Evolutionary conservation across 2,113 vertebrate species (phyloP).

Genomic region (Ammodytes dubius): DNA sequence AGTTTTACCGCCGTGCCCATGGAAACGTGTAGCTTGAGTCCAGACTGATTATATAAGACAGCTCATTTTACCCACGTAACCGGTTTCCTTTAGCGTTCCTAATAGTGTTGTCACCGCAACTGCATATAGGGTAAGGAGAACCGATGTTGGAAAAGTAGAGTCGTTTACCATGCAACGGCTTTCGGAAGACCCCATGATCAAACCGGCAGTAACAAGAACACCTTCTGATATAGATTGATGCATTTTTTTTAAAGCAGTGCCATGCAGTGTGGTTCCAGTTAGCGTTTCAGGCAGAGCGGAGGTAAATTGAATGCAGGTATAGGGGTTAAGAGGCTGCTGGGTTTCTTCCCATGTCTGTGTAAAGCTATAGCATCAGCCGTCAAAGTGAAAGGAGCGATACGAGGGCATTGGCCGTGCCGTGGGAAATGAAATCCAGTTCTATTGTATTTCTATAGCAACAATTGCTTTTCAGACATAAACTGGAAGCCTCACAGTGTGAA

Average conservation of each 20-base stretch:
- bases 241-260: background rate
- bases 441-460: slow-evolving; percentile 28
- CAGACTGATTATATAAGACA: slow-evolving; percentile 20
- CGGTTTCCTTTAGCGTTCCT: background rate
- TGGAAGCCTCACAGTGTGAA: slow-evolving; percentile 43
- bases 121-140: slow-evolving; percentile 2
- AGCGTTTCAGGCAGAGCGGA: slow-evolving; percentile 29
- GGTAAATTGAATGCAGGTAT: slow-evolving; percentile 59
- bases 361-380: slow-evolving; percentile 56
- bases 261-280: slow-evolving; percentile 5
- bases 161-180: background rate
- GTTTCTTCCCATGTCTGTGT: slow-evolving; percentile 53
- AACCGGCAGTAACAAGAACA: background rate
- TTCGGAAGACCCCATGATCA: background rate
- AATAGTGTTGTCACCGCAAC: background rate
- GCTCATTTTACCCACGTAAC: slow-evolving; percentile 44
- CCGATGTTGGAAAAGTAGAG: slow-evolving; percentile 5
- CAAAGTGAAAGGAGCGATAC: slow-evolving; percentile 67
- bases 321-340: slow-evolving; percentile 51
- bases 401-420: slow-evolving; percentile 40
- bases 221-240: background rate
- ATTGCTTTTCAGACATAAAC: slow-evolving; percentile 59
- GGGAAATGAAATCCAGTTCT: slow-evolving; percentile 59
- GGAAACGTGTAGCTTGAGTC: slow-evolving; percentile 34
- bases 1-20: slow-evolving; percentile 44